These are phyloP conservation scores for Lagopus muta DNA, from an alignment of 2,113 vertebrate species.

Conservation along the genomic window DNA sequence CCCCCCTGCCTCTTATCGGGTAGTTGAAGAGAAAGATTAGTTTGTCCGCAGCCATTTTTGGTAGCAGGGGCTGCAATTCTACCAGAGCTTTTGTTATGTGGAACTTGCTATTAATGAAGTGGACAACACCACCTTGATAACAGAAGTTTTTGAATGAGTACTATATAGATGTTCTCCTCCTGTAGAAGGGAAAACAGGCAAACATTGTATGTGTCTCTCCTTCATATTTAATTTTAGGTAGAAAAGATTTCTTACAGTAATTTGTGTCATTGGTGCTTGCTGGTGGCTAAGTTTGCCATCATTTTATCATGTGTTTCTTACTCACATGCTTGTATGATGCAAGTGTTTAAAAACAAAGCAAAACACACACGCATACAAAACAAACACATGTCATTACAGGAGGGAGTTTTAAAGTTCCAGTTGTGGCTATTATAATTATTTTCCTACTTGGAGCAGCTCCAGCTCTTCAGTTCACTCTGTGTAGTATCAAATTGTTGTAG, in stretches of 20 bases:
- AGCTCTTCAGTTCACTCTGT: slow-evolving; percentile 41
- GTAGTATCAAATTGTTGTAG: background rate
- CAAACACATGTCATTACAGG: background rate
- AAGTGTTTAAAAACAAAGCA: background rate
- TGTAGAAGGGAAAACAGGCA: background rate
- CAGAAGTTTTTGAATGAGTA: background rate
- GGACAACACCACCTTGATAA: background rate
- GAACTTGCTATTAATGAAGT: background rate
- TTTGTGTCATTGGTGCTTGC: background rate
- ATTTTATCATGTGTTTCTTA: background rate
- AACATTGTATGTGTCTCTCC: background rate
- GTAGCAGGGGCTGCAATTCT: background rate
- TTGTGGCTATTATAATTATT: slow-evolving; percentile 4
- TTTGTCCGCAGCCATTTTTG: background rate
- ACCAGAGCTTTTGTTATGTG: background rate
- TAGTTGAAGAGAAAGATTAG: background rate
- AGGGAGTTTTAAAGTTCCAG: background rate
- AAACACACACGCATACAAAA: background rate
- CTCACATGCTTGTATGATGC: background rate
- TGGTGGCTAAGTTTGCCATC: background rate
- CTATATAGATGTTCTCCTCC: background rate
- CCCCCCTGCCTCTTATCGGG: background rate
- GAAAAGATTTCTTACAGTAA: background rate
- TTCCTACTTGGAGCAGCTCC: background rate
- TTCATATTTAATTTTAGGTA: background rate